Conservation (phyloP, 2,797 vertebrate species). For the Cheirogaleus major region DNA sequence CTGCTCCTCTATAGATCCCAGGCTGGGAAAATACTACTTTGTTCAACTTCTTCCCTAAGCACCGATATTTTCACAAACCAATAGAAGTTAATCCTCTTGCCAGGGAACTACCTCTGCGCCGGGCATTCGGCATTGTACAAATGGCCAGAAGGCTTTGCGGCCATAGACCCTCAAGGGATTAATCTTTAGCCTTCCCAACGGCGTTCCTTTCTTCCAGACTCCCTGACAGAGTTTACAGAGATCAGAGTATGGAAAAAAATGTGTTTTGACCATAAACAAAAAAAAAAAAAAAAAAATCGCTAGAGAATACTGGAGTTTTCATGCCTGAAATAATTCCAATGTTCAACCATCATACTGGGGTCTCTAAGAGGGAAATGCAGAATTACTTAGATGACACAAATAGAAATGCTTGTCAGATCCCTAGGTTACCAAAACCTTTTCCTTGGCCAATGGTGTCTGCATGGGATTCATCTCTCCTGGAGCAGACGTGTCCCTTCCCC, state of each 20-base stretch:
- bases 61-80: slow-evolving; percentile 42
- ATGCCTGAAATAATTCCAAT: not conserved
- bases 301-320: not conserved
- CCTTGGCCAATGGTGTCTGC: fast-evolving
- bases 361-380: not conserved
- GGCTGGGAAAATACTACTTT: not conserved
- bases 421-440: not conserved
- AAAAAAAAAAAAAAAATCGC: too few relatives aligned
- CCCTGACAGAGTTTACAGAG: not conserved
- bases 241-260: not conserved
- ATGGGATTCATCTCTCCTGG: not conserved
- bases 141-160: not conserved
- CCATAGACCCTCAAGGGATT: not conserved
- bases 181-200: not conserved
- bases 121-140: not conserved
- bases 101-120: not conserved
- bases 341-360: not conserved
- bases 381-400: not conserved
- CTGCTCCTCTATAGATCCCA: not conserved
- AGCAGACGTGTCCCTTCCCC: not conserved
- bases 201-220: not conserved
- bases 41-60: not conserved
- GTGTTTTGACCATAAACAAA: not conserved
- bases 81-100: slow-evolving; percentile 37
- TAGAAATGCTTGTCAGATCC: not conserved